Evolutionary conservation across 2,113 vertebrate species (phyloP).

Genomic region (Cryptomyrus ogoouensis): DNA sequence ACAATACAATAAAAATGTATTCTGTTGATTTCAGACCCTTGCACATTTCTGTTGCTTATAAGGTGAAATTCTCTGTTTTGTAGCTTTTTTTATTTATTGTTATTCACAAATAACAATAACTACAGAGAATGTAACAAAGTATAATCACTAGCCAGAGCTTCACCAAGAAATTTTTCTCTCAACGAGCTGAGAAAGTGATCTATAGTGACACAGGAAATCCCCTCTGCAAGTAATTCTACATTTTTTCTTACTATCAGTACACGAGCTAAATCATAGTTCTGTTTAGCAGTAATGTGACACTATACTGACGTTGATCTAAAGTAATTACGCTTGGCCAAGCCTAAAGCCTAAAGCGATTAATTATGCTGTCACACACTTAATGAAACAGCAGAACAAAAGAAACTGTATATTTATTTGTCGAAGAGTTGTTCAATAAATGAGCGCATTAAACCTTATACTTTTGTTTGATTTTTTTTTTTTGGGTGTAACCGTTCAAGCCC

Average conservation of each 20-base stretch:
- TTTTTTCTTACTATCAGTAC: neutral
- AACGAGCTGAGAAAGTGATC: neutral
- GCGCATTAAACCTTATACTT: neutral
- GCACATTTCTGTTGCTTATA: neutral
- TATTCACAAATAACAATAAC: neutral
- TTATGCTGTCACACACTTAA: constrained; percentile 1
- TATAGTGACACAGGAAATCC: neutral
- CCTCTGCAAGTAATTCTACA: neutral
- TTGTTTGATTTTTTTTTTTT: constrained; percentile 1
- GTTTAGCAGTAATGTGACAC: neutral
- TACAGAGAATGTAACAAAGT: neutral
- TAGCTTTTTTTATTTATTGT: neutral
- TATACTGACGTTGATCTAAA: neutral
- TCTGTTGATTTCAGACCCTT: neutral
- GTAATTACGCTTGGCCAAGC: constrained; percentile 3
- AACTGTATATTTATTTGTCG: neutral
- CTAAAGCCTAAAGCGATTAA: neutral
- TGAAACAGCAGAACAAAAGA: neutral
- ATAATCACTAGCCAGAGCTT: neutral
- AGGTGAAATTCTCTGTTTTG: neutral
- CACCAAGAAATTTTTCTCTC: neutral
- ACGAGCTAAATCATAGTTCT: neutral
- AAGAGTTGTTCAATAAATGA: neutral
- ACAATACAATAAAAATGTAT: neutral
- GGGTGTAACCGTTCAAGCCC: neutral